Conservation (phyloP, 2,888 invertebrate species). For the Tyria jacobaeae region DNA sequence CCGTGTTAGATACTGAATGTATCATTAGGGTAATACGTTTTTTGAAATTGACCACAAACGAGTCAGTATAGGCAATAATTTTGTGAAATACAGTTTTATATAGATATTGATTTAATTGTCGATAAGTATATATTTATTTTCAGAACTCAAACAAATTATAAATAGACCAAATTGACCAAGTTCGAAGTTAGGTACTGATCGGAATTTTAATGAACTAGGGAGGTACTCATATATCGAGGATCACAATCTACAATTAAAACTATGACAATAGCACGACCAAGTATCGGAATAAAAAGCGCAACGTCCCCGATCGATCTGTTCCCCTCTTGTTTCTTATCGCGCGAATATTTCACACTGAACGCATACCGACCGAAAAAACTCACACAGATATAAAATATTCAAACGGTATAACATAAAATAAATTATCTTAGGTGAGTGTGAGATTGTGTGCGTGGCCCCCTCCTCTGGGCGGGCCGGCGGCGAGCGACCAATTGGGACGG, state of each 20-base stretch:
- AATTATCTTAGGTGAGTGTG: slow-evolving; percentile 85
- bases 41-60: neutral
- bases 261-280: slow-evolving; percentile 70
- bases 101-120: too few relatives aligned
- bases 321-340: slow-evolving; percentile 86
- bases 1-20: too few relatives aligned
- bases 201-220: neutral
- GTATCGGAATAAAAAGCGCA: slow-evolving; percentile 83
- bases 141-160: neutral
- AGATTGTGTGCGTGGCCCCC: slow-evolving; percentile 82
- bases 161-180: neutral
- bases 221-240: neutral
- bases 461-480: slow-evolving; percentile 80
- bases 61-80: neutral
- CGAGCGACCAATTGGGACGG: slow-evolving; percentile 83
- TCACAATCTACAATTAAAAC: slow-evolving; percentile 65
- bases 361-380: slow-evolving; percentile 85
- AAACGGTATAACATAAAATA: slow-evolving; percentile 87
- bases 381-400: slow-evolving; percentile 87
- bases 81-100: too few relatives aligned
- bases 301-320: slow-evolving; percentile 84
- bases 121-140: neutral
- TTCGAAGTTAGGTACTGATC: neutral
- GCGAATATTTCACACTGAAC: slow-evolving; percentile 87
- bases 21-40: neutral